These are phyloP conservation scores for Tapirus terrestris DNA, from an alignment of 2,113 vertebrate genomes.

Conservation along the genomic window DNA sequence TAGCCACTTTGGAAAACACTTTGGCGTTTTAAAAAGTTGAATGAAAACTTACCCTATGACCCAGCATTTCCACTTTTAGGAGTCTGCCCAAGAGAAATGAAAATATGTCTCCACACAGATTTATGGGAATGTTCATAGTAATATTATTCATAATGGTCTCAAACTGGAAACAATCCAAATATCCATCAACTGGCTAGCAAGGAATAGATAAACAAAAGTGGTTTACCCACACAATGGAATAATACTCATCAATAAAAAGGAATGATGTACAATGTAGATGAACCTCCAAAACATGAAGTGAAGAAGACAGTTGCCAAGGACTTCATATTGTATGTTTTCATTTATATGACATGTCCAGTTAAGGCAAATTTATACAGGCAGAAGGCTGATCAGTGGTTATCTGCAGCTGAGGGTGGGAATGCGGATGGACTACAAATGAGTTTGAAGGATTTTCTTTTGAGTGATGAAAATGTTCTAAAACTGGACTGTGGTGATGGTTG, in stretches of 20 bases:
- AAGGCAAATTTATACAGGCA: constrained; percentile 1
- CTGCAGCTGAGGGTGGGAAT: neutral
- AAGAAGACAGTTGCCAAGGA: neutral
- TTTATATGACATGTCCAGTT: neutral
- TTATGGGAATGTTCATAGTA: neutral
- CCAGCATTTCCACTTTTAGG: neutral
- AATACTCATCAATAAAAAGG: neutral
- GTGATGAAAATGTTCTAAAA: neutral
- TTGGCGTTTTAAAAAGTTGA: neutral
- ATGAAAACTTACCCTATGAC: neutral
- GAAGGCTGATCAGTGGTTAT: neutral
- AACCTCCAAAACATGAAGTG: neutral
- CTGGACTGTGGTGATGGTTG: neutral
- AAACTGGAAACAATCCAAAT: neutral
- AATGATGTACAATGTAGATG: neutral
- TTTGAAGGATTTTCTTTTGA: neutral
- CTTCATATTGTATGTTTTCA: neutral
- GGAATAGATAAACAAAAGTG: neutral
- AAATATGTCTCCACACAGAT: neutral
- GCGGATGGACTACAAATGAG: neutral
- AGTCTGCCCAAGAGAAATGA: neutral
- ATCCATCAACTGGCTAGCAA: neutral
- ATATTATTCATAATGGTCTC: neutral
- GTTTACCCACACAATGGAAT: neutral
- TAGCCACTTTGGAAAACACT: neutral